Base-by-base conservation (phyloP, 2,113 vertebrate species). In the Heterotilapia buettikoferi region DNA sequence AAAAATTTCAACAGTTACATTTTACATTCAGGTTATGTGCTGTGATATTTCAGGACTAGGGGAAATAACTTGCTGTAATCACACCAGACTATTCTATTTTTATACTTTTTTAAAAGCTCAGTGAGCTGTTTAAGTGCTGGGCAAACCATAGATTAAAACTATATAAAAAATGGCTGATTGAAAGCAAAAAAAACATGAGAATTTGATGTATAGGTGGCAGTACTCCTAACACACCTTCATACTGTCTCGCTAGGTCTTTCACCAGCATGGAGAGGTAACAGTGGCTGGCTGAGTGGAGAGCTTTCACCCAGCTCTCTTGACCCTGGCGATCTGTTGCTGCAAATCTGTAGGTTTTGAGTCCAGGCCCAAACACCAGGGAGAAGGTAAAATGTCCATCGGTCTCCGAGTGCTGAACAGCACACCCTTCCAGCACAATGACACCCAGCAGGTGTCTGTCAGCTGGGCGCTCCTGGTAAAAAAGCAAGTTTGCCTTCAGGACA, bases 391-490 rank as follows among this genome's bases (percentile, higher is more conserved):
- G 92, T 52, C 95, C 93, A 1, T 96, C 94, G 0, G 86, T 86
- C n/a, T 94, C 92, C 1, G 82, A 88, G 3, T 92, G 87, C 19
- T 95, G 94, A 31, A 97, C 96, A 0, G 90, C 92, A 82, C 97
- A 97, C 8, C 97, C 97, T 90, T 98, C 97, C 88, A 98, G 89
- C 13, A 97, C 92, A 16, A 97, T 96, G 84, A 97, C 95, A 0
- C 97, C 96, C 26, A 97, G 83, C n/a, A 96, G 94, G 29, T 92
- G 94, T 8, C 93, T 91, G 78, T 97, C 97, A 0, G 92, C 96
- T 0, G 94, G 94, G 6, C 94, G 94, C 80, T 97, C 96, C 90
- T 96, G 96, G 90, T 97, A 97, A 93, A 97, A 97, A 5, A 98
- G 95, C 84, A 97, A 87, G 90, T 97, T 98, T 4, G 95, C 97